Conservation (phyloP, 2,113 vertebrate genomes). For the Odocoileus virginianus region DNA sequence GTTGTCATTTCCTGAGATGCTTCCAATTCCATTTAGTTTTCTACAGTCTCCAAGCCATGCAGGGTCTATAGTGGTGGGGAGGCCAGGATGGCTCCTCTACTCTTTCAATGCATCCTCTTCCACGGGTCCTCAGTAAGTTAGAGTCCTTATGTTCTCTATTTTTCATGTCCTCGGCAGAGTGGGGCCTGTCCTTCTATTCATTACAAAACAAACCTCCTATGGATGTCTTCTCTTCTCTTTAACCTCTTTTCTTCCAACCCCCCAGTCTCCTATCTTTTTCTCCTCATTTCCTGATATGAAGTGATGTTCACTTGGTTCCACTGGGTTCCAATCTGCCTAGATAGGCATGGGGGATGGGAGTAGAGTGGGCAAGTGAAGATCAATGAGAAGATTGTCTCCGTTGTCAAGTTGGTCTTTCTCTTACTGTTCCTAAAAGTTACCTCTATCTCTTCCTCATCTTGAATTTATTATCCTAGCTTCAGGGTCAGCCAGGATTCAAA, state of each 20-base stretch:
- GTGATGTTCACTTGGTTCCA: neutral
- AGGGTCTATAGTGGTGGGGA: neutral
- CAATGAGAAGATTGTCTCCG: neutral
- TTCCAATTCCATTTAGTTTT: neutral
- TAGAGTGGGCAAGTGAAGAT: neutral
- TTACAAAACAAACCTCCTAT: neutral
- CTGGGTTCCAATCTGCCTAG: neutral
- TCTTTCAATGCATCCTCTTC: neutral
- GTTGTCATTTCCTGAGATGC: neutral
- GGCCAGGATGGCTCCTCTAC: neutral
- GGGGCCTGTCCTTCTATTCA: neutral
- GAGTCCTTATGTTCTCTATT: neutral
- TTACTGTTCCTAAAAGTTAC: neutral
- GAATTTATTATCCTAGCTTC: neutral
- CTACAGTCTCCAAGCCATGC: neutral
- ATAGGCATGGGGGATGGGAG: neutral
- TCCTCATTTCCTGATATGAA: neutral
- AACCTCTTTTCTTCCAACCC: neutral
- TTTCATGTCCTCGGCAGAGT: neutral
- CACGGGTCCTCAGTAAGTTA: neutral
- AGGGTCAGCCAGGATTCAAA: neutral
- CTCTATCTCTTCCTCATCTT: neutral
- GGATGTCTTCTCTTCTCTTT: neutral
- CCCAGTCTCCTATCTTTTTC: neutral
- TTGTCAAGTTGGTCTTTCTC: neutral